Conservation (phyloP, 2,888 invertebrate species). For the Campoplex capitator region DNA sequence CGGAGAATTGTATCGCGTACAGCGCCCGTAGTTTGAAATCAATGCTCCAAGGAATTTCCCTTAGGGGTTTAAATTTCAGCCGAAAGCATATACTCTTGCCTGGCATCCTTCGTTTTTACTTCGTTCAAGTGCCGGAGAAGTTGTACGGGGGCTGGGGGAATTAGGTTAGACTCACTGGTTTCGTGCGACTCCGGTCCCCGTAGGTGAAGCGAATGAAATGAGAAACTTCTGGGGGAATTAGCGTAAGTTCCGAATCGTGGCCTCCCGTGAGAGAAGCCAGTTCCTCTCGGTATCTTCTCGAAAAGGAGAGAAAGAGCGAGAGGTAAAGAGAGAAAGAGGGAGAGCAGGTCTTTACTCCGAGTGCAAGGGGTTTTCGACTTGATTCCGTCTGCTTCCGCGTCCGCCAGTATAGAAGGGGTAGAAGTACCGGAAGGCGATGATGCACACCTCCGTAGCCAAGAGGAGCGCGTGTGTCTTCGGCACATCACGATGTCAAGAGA, state of each 20-base stretch:
- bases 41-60: constrained; percentile 6
- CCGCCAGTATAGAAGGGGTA: background rate
- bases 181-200: constrained; percentile 51
- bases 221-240: constrained; percentile 71
- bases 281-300: constrained; percentile 19
- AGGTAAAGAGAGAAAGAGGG: background rate
- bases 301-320: background rate
- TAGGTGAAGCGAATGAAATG: constrained; percentile 67
- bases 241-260: constrained; percentile 70
- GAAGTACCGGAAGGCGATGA: constrained; percentile 41
- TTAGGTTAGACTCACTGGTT: constrained; percentile 64
- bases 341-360: constrained; percentile 23
- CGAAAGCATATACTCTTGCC: too few relatives aligned
- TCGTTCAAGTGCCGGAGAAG: background rate
- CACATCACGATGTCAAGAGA: constrained; percentile 63
- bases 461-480: constrained; percentile 42
- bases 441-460: constrained; percentile 17
- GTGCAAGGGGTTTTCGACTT: constrained; percentile 40
- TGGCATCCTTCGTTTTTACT: constrained; percentile 24
- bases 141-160: constrained; percentile 50
- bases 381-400: constrained; percentile 39
- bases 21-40: constrained; percentile 8
- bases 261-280: constrained; percentile 58
- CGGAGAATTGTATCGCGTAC: background rate
- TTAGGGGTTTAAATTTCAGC: background rate